phyloP scores from a whole-genome alignment of 1,140 invertebrate species.

The Sminthurides bifidus region DNA sequence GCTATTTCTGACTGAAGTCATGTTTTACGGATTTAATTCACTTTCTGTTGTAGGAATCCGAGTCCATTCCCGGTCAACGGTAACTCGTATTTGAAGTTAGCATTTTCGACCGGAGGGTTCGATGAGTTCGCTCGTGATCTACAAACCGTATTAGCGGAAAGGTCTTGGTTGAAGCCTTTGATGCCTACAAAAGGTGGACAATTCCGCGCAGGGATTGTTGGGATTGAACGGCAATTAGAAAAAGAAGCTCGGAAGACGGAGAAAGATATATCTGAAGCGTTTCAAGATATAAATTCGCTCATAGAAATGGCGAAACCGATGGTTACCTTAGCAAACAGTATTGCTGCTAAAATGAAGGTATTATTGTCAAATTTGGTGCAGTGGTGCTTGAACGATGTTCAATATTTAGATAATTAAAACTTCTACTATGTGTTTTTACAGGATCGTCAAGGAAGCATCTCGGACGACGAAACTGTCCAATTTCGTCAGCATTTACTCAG shows the following conservation, averaged over 20 bases:
- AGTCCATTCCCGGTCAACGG: constrained; percentile 34
- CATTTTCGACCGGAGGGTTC: constrained; percentile 73
- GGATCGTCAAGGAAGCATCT: constrained; percentile 89
- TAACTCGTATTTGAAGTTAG: constrained; percentile 66
- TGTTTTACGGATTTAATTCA: background rate
- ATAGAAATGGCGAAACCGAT: constrained; percentile 97
- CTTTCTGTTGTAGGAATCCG: constrained; percentile 6
- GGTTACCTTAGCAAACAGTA: constrained; percentile 81
- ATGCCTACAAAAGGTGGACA: constrained; percentile 10
- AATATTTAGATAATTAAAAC: background rate
- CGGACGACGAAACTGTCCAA: constrained; percentile 90
- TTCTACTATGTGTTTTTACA: constrained; percentile 38
- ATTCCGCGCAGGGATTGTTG: constrained; percentile 74
- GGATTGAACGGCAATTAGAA: constrained; percentile 84
- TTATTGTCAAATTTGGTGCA: too few relatives aligned
- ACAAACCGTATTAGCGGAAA: constrained; percentile 37
- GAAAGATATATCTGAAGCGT: constrained; percentile 79
- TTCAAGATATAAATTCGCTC: constrained; percentile 86
- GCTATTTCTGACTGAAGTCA: background rate
- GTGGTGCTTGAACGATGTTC: background rate
- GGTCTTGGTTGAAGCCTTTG: constrained; percentile 39
- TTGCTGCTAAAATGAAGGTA: constrained; percentile 82
- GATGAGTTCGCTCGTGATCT: constrained; percentile 47
- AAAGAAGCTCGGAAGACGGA: constrained; percentile 81
- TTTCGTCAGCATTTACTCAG: constrained; percentile 94